Evolutionary conservation across 2,797 vertebrate genomes (phyloP).

Genomic region (Pseudochirops cupreus): DNA sequence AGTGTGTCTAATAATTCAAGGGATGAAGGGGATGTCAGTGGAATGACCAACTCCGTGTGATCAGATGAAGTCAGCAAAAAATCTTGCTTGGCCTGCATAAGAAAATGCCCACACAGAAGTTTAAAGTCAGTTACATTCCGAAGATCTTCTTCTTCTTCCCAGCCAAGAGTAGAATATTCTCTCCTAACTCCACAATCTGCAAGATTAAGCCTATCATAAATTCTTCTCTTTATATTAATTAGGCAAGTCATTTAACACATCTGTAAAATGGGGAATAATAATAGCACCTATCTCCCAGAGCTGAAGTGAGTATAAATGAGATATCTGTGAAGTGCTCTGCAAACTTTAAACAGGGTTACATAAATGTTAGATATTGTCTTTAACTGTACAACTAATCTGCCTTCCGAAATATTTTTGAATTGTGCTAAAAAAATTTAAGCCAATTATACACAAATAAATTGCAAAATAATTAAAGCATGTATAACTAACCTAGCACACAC

Average conservation of each 20-base stretch:
- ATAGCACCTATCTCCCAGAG: background rate
- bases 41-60: conserved; percentile 35
- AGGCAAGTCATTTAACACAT: background rate
- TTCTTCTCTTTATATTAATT: background rate
- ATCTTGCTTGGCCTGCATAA: conserved; percentile 63
- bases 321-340: background rate
- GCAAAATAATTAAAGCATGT: conserved; percentile 38
- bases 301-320: background rate
- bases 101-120: conserved; percentile 12
- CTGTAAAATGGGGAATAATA: background rate
- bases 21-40: conserved; percentile 45
- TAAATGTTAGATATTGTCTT: background rate
- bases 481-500: conserved; percentile 14
- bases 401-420: background rate
- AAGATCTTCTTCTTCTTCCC: conserved; percentile 25
- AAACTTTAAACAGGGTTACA: background rate
- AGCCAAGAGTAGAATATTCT: conserved; percentile 31
- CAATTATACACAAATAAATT: conserved; percentile 1
- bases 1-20: conserved; percentile 50
- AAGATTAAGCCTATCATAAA: conserved; percentile 27
- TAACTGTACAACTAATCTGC: background rate
- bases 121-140: conserved; percentile 50
- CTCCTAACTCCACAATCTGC: background rate
- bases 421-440: conserved; percentile 20
- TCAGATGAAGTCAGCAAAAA: conserved; percentile 49